Evolutionary conservation across 2,113 vertebrate species (phyloP), one percentile per base, ranked within the genome.

Genomic region (Mustela lutreola): DNA sequence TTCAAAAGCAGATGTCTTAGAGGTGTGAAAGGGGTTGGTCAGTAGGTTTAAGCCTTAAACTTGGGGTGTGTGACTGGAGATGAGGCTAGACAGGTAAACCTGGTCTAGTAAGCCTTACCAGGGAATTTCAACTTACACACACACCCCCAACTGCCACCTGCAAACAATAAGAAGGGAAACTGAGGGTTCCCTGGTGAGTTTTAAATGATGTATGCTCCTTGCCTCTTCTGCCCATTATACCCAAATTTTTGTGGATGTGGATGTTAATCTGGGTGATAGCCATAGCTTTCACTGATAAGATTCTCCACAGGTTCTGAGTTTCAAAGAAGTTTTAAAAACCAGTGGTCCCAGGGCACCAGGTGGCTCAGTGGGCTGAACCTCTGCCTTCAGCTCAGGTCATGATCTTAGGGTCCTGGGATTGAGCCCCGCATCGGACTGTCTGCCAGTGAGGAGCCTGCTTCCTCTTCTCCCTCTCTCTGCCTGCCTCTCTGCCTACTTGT

Each of bases 321-420:
- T 92, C 39, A 88, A 92, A 91, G n/a, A 78, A 78, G 16, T 39
- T 93, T 76, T 88, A 76, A 81, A 95, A 92, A 70, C 39, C 91
- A 90, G 48, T 22, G 18, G 65, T n/a, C 65, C 16, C 5, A 28
- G 65, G 16, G 21, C 58, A 21, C 65, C 15, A 31, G 63, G 31
- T 63, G 62, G 62, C 62, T 63, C 62, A 63, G 62, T 63, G 24
- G 62, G 62, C 28, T 63, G 26, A 11, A 26, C 62, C 24, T 11
- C 62, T 28, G 62, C 62, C 62, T 63, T 63, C 24, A 0, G 60
- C 60, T 62, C 60, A 62, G 24, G 10, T 62, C 24, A 62, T 26
- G 60, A 62, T 62, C 60, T 11, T 10, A 11, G 58, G 22, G 58
- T 60, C 58, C 58, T 24, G 9, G 60, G 60, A 62, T 62, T 26